Evolutionary conservation across 2,797 vertebrate species (phyloP).

Genomic region (Schizopygopsis malacanthus): DNA sequence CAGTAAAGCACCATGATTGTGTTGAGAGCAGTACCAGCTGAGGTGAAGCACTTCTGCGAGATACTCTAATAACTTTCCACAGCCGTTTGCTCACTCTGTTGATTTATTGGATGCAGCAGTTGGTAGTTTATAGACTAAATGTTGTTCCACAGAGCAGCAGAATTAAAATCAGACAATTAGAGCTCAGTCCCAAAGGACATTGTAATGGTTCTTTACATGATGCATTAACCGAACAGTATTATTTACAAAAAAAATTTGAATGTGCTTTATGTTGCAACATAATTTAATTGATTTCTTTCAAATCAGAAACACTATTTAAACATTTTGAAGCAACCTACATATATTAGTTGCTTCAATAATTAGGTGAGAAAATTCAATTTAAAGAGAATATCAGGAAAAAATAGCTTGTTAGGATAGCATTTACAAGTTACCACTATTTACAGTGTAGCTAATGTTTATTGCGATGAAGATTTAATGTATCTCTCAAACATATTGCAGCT

Average conservation of each 20-base stretch:
- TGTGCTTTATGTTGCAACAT: no score
- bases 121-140: neutral
- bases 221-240: neutral
- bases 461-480: no score
- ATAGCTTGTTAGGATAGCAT: neutral
- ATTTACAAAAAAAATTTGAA: neutral
- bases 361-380: no score
- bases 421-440: no score
- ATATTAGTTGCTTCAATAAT: no score
- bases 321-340: no score
- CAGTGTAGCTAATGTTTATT: no score
- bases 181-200: neutral
- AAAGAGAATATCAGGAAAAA: no score
- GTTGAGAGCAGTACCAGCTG: neutral
- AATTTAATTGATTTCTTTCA: no score
- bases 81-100: neutral
- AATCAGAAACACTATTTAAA: no score
- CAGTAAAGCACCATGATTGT: neutral
- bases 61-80: neutral
- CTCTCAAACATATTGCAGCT: no score
- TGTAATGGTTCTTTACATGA: neutral
- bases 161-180: neutral
- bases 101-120: slow-evolving; percentile 6
- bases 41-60: neutral
- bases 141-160: neutral